Base-by-base conservation (phyloP, 1,140 invertebrate species). In the Diorhabda sublineata region DNA sequence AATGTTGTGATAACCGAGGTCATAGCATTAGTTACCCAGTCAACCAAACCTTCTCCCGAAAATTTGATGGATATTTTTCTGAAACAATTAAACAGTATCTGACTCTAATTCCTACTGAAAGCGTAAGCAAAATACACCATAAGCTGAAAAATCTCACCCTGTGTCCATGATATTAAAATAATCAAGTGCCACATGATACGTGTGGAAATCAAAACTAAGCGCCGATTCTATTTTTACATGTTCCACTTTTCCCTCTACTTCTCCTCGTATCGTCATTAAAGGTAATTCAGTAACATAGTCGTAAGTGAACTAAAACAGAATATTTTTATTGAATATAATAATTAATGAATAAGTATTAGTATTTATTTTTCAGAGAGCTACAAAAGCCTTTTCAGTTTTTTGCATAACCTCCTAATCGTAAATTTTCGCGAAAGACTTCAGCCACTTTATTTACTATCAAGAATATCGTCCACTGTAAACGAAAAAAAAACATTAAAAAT, bases 1-100 rank as follows among this genome's bases (percentile, higher is more conserved):
- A 85, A 74, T 7, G 73, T 76, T 0, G 80, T 76, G 64, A 84
- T 80, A 2, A 82, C 76, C 9, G 71, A 70, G 42, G 82, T 79
- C 3, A 85, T 74, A 0, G 82, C 78, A 71, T 82, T 84, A 5
- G 82, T 67, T 42, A 85, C 71, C 82, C 82, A 85, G 70, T 84
- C 83, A 59, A 75, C 72, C 42, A 84, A 77, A 45, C 80, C 75
- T 72, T 84, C 81, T 65, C 83, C 84, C 56, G 80, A 83, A 7
- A 85, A 74, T 47, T 79, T 75, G 4, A 85, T 78, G 26, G 76
- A 78, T 8, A 85, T 71, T 7, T 9, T 26, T 47, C 73, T 74
- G 59, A 61, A 69, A 73, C 5, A 61, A 59, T 61, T 47, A 69
- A 64, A 42, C 42, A 45, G 9, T 64, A 59, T 3, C 6, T 52